Conservation (phyloP, 2,113 vertebrate species). For the Odocoileus virginianus region DNA sequence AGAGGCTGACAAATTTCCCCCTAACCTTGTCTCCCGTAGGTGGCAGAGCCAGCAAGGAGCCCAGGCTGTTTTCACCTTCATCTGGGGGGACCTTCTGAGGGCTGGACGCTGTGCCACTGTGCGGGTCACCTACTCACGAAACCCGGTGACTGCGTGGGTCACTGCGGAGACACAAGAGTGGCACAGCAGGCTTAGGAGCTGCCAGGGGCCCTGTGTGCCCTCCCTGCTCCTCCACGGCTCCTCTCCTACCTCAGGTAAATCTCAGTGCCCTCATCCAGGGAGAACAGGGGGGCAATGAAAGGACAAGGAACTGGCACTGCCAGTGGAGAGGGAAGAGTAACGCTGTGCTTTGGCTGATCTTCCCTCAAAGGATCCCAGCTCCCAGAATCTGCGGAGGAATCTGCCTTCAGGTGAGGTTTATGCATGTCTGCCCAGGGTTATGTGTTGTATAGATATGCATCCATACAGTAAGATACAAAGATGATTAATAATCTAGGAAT, state of each 20-base stretch:
- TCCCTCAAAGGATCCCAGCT: background rate
- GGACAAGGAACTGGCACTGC: background rate
- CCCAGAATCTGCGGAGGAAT: background rate
- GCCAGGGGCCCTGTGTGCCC: background rate
- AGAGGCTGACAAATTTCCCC: background rate
- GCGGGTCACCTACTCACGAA: background rate
- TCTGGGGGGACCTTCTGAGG: background rate
- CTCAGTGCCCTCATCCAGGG: background rate
- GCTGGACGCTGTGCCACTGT: background rate
- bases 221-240: background rate
- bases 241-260: background rate
- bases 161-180: background rate
- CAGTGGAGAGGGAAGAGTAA: background rate
- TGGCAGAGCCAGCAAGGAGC: background rate
- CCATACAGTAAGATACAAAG: too few species aligned
- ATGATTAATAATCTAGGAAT: background rate
- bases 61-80: background rate
- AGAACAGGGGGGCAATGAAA: background rate
- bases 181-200: background rate
- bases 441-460: fast-evolving
- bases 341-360: background rate
- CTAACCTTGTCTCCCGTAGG: background rate
- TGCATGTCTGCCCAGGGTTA: too few species aligned
- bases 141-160: background rate
- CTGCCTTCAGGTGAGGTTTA: background rate